Percentiles rank a stretch among this genome's conserved stretches.
These are phyloP conservation scores for Coilia nasus DNA, from an alignment of 2,797 vertebrate genomes.

Conservation along the genomic window DNA sequence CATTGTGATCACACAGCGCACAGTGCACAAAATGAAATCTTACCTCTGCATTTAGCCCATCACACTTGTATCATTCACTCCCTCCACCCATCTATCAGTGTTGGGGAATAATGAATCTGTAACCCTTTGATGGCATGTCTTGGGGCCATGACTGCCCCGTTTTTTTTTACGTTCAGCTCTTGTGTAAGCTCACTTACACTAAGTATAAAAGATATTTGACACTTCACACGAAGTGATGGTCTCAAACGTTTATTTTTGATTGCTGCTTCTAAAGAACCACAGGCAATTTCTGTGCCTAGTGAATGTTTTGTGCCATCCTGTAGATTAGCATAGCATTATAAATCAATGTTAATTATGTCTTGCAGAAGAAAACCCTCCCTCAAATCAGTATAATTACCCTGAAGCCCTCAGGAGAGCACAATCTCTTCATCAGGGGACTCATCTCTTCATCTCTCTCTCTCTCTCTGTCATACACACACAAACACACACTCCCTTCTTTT, in stretches of 20 bases:
- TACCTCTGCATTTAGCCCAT: too few species aligned
- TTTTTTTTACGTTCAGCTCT: too few species aligned
- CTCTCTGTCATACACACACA: not conserved
- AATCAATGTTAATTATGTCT: slow-evolving; percentile 59
- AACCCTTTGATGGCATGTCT: too few species aligned
- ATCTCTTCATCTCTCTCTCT: not conserved
- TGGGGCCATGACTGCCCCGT: too few species aligned
- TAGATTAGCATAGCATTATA: slow-evolving; percentile 50
- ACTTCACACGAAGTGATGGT: slow-evolving; percentile 21
- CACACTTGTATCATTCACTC: too few species aligned
- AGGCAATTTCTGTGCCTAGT: slow-evolving; percentile 48
- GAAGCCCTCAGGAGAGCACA: not conserved
- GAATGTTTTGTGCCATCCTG: slow-evolving; percentile 36
- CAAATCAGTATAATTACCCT: slow-evolving; percentile 49
- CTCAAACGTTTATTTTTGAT: slow-evolving; percentile 41
- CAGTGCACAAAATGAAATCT: too few species aligned
- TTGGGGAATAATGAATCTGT: too few species aligned
- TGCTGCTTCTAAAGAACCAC: slow-evolving; percentile 34
- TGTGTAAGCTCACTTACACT: too few species aligned
- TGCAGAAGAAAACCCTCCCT: slow-evolving; percentile 26
- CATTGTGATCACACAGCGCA: too few species aligned
- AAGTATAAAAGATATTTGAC: not conserved
- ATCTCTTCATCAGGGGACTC: not conserved
- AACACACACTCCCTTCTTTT: not conserved
- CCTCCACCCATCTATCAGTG: too few species aligned